These are phyloP conservation scores for Pseudopleuronectes americanus DNA, from an alignment of 2,797 vertebrate species.

Conservation along the genomic window DNA sequence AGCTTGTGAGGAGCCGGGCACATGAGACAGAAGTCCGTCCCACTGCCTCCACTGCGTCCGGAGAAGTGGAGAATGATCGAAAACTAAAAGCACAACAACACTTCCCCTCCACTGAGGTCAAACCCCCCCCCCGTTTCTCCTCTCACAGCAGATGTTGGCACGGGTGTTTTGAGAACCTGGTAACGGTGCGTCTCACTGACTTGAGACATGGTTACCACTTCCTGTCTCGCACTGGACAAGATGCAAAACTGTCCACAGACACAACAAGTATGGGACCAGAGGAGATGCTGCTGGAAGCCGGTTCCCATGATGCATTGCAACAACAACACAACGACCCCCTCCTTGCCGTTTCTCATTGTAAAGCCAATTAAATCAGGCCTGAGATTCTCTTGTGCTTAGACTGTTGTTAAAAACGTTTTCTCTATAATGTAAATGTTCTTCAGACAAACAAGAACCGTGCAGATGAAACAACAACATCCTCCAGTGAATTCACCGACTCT, in stretches of 20 bases:
- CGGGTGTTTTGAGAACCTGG: slow-evolving; percentile 60
- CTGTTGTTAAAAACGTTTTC: slow-evolving; percentile 9
- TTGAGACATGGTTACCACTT: slow-evolving; percentile 38
- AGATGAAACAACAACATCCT: not conserved
- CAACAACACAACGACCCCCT: not conserved
- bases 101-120: slow-evolving; percentile 35
- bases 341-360: slow-evolving; percentile 10
- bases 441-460: slow-evolving; percentile 1
- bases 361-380: not conserved
- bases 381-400: slow-evolving; percentile 37
- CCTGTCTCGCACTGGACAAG: slow-evolving; percentile 43
- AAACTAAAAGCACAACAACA: slow-evolving; percentile 1
- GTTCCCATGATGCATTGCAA: not conserved
- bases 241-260: slow-evolving; percentile 21
- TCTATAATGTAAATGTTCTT: slow-evolving; percentile 3
- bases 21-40: slow-evolving; percentile 6
- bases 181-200: slow-evolving; percentile 6
- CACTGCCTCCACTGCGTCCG: slow-evolving; percentile 68
- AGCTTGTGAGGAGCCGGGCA: not conserved
- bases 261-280: slow-evolving; percentile 9
- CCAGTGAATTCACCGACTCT: not conserved
- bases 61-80: slow-evolving; percentile 56
- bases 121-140: not conserved
- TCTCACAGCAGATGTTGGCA: slow-evolving; percentile 42
- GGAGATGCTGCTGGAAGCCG: slow-evolving; percentile 16